Base-by-base conservation (phyloP, 2,888 invertebrate genomes). In the Falcaria lacertinaria region DNA sequence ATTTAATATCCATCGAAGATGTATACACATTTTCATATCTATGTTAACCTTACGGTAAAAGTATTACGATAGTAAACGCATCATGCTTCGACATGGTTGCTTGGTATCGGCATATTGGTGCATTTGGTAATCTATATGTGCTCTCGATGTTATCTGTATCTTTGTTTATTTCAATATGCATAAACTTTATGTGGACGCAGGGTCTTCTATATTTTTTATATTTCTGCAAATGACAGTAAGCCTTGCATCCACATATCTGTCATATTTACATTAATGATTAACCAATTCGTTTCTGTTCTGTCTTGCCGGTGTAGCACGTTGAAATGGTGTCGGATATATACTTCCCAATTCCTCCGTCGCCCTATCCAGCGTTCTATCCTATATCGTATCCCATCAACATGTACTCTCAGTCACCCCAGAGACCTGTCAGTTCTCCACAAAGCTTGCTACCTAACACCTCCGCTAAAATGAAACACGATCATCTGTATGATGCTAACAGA, bases 311-410 rank as follows among this genome's bases (percentile, higher is more conserved):
- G 87, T 91, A 93, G 93, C 93, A 92, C 85, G 90, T 92, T 90
- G 93, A 93, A 90, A 91, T 93, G 91, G 92, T 93, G 90, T 93
- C 94, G 90, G 93, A 94, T 86, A 91, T 93, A 78, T 94, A 92
- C 87, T 92, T 93, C 66, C 92, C 93, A 15, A 80, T 89, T 54
- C 84, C 88, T 15, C 81, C 85, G 35, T 84, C 87, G 50, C 80
- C 84, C 0, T 84, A 83, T 64, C 83, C 89, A 38, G 80, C 87
- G 64, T 80, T 84, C 61, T 80, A 87, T 59, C 88, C 80, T 22
- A 81, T 83, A 43, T 86, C 83, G 54, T 83, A 86, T 63, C 90
- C 90, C 19, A 75, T 90, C 57, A 89, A 74, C 90, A 91, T 76
- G 65, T 83, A 84, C 58, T 80, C 78, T 15, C 76, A 77, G 50